Conservation (phyloP, 1,140 invertebrate species). For the Aleiodes sp. region DNA sequence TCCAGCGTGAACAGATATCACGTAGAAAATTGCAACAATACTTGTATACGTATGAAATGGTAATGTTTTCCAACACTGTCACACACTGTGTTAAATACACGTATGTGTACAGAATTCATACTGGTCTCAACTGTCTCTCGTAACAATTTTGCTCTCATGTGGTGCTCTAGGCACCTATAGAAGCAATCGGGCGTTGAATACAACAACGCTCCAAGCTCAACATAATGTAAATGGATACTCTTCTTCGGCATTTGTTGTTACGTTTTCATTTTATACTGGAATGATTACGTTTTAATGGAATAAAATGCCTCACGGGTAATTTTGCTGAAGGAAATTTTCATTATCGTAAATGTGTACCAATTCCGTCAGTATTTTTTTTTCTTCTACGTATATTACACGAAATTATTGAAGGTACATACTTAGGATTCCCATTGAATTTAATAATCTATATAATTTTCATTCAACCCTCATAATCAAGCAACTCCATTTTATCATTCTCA, state of each 20-base stretch:
- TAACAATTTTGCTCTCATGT: neutral
- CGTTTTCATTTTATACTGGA: neutral
- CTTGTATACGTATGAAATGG: too few species aligned
- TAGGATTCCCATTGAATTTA: too few species aligned
- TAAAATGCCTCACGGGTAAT: conserved; percentile 14
- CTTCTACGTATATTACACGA: too few species aligned
- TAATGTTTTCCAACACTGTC: too few species aligned
- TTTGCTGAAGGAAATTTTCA: conserved; percentile 5
- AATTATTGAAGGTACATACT: too few species aligned
- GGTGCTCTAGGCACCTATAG: conserved; percentile 7
- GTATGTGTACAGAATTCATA: neutral
- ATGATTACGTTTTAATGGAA: conserved; percentile 8
- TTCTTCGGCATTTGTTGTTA: conserved; percentile 8
- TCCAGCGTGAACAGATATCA: neutral
- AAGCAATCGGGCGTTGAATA: conserved; percentile 8
- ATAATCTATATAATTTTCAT: too few species aligned
- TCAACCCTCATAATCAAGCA: too few species aligned
- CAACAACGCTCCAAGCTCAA: conserved; percentile 11
- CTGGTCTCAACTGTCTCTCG: neutral
- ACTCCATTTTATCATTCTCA: too few species aligned
- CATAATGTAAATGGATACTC: conserved; percentile 10
- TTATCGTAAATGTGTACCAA: conserved; percentile 12
- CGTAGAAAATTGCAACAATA: neutral
- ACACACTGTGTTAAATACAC: neutral
- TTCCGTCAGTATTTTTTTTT: too few species aligned